Base-by-base conservation (phyloP, 2,113 vertebrate species). In the Hassar affinis region DNA sequence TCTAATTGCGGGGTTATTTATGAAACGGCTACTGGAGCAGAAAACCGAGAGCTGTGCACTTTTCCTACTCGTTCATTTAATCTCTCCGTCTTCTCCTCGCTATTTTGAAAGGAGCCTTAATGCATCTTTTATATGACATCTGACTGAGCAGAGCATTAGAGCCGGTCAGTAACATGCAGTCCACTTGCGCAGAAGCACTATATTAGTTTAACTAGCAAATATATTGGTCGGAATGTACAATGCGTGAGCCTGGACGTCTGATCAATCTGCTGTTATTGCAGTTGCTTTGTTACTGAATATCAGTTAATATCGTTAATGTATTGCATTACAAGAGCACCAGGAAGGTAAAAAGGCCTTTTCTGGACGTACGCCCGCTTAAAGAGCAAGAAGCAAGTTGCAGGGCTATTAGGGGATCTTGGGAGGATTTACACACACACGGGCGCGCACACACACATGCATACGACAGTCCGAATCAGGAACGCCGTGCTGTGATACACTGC, bases 1-100 rank as follows among this genome's bases (percentile, higher is more conserved):
- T 89, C 86, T 92, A 91, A 93, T 93, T 91, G 91, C 83, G 66
- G 89, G 91, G 91, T 91, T 93, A 91, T 94, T 93, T 92, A 91
- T 93, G 91, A 92, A 93, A 92, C 91, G 92, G 90, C 87, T 91
- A 89, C 93, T 92, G 38, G 92, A 87, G 81, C 15, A 47, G 72
- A 86, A 90, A 93, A 89, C 80, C 76, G 82, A 91, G 69, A 90
- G 78, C 49, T 1, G 82, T 92, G 91, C 92, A 92, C 90, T 92
- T 92, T 76, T 33, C 78, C 62, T 52, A 38, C 61, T 52, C 66
- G 8, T 80, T 69, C 80, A 57, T 62, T 35, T 27, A 45, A 38
- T 80, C 56, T n/a, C 27, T 69, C 35, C 20, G 33, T 38, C 59
- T 27, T 14, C 52, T 57, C 47, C 33, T 59, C 75, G 57, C 38